Conservation (phyloP, 2,888 invertebrate genomes). For the Chydorus sphaericus region DNA sequence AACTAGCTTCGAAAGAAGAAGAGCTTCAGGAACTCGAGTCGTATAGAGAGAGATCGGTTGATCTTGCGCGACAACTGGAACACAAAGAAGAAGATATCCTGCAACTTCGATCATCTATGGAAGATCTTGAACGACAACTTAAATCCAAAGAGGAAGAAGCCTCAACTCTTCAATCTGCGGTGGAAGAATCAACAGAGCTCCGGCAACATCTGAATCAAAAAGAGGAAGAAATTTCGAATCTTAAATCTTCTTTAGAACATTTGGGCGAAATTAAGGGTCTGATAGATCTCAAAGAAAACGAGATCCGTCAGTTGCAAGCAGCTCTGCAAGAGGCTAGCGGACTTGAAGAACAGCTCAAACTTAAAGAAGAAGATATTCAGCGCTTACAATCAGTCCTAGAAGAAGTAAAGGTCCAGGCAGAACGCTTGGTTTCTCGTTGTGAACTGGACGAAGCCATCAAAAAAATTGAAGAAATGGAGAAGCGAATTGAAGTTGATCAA, state of each 20-base stretch:
- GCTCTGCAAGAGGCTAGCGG: too few species aligned
- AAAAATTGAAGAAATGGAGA: not conserved
- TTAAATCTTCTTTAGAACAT: too few species aligned
- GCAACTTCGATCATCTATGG: not conserved
- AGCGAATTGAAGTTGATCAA: not conserved
- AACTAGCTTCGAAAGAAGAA: not conserved
- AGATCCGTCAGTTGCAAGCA: too few species aligned
- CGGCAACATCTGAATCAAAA: not conserved
- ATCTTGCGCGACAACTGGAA: not conserved
- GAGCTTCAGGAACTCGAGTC: not conserved
- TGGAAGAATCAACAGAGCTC: not conserved
- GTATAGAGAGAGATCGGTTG: not conserved
- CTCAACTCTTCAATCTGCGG: not conserved
- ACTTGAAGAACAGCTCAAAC: too few species aligned
- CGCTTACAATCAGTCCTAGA: too few species aligned
- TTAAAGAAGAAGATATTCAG: too few species aligned
- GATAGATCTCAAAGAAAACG: too few species aligned
- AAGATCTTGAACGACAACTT: not conserved
- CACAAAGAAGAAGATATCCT: not conserved
- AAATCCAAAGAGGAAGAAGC: not conserved
- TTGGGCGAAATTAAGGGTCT: too few species aligned
- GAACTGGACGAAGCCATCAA: too few species aligned
- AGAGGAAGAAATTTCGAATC: too few species aligned
- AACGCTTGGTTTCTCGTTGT: too few species aligned
- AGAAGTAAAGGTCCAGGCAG: too few species aligned